Conservation (phyloP, 2,888 invertebrate genomes). For the Bugulina stolonifera region DNA sequence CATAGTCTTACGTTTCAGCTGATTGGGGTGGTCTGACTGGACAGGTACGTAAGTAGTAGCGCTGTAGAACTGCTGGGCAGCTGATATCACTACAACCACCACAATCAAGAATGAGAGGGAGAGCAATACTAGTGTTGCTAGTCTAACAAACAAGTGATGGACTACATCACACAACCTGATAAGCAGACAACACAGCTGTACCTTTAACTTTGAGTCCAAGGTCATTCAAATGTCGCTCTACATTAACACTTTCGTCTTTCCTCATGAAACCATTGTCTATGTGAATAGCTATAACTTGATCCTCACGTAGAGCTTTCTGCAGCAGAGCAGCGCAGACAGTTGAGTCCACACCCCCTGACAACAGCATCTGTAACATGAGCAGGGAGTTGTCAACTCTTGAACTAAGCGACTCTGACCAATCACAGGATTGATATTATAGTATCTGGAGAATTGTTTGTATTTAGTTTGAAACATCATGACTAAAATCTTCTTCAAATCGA, state of each 20-base stretch:
- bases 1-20: conserved; percentile 65
- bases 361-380: conserved; percentile 69
- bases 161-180: too few relatives aligned
- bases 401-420: too few relatives aligned
- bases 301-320: conserved; percentile 79
- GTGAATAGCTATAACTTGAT: conserved; percentile 85
- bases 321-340: conserved; percentile 97
- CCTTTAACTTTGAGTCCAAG: conserved; percentile 73
- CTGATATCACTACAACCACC: conserved; percentile 54
- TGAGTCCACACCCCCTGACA: conserved; percentile 98
- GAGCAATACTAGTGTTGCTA: not conserved
- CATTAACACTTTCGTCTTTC: conserved; percentile 83
- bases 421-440: too few relatives aligned
- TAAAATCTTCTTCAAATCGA: too few relatives aligned
- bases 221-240: conserved; percentile 73
- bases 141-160: too few relatives aligned
- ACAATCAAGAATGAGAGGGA: not conserved
- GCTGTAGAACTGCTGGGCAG: conserved; percentile 58
- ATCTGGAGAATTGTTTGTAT: too few relatives aligned
- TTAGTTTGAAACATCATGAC: too few relatives aligned
- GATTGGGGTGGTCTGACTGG: conserved; percentile 56
- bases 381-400: too few relatives aligned
- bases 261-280: conserved; percentile 99
- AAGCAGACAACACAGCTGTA: too few relatives aligned
- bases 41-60: conserved; percentile 75